Conservation (phyloP, 2,888 invertebrate genomes). For the Trichogramma dendrolimi region DNA sequence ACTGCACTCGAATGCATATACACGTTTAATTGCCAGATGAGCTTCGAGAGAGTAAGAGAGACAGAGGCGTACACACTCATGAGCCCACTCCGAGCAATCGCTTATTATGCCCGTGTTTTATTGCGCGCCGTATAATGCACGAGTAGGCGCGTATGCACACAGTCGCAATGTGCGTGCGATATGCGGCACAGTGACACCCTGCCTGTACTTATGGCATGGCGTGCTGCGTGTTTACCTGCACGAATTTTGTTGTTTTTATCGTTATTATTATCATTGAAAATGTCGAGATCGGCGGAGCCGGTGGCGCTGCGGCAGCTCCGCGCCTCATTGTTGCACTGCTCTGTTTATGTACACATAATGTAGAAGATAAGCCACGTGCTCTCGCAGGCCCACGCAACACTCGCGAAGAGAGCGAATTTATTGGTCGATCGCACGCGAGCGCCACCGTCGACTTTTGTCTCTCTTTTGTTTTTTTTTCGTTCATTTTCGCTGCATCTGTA, state of each 20-base stretch:
- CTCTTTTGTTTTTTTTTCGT: neutral
- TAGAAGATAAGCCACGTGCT: conserved; percentile 1
- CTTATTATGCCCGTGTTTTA: conserved; percentile 25
- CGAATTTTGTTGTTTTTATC: neutral
- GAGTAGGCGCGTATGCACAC: neutral
- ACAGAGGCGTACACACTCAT: too few relatives aligned
- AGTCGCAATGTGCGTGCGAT: neutral
- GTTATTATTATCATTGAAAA: conserved; percentile 6
- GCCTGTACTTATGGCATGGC: too few relatives aligned
- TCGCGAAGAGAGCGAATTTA: conserved; percentile 14
- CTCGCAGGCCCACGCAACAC: neutral
- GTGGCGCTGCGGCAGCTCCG: neutral
- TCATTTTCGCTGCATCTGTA: neutral
- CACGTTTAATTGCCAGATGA: too few relatives aligned
- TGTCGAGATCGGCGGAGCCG: neutral
- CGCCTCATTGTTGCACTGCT: too few relatives aligned
- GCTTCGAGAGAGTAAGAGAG: too few relatives aligned
- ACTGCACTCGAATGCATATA: too few relatives aligned
- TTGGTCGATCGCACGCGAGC: conserved; percentile 13
- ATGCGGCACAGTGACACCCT: neutral
- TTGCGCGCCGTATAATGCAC: neutral
- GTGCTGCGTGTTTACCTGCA: too few relatives aligned
- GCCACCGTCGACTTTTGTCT: too few relatives aligned
- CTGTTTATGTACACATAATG: too few relatives aligned
- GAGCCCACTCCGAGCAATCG: neutral